Evolutionary conservation across 1,140 invertebrate species (phyloP), one percentile per base, ranked within the genome.

Genomic region (Sinonovacula constricta): DNA sequence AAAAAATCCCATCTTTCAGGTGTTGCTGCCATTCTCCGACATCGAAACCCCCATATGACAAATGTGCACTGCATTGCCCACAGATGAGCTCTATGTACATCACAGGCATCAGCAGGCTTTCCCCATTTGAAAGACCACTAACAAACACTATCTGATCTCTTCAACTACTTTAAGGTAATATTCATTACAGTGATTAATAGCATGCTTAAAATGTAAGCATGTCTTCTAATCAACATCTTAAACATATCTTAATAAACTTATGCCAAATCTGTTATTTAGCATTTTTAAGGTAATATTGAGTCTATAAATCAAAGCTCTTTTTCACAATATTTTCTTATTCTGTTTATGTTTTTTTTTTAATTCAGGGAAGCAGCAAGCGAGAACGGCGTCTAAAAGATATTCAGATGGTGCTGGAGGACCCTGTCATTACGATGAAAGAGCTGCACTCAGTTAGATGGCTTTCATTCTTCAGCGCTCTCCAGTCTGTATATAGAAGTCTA

Each of bases 101-200:
- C 60, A 12, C 70, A 81, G 31, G 79, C 79, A 34, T 70, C 79
- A 28, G 56, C 22, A 18, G 49, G 49, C 26, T 71, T 53, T 30
- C 24, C 67, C 10, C 12, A 10, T 1, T 15, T 79, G 15, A 51
- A 79, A 45, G 28, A 12, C 14, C 56, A 79, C 39, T 59, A 79
- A 31, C 51, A 79, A 54, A 65, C 39, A 12, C 15, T 79, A 22
- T 71, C 76, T 24, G 45, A 66, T 26, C 22, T 79, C 15, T 79
- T 65, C 53, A 65, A 71, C 56, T 79, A 79, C 33, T 79, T 79
- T 45, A 65, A 33, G 57, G 57, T 60, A 60, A n/a, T n/a, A n/a
- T n/a, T n/a, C n/a, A n/a, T n/a, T n/a, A n/a, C n/a, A n/a, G n/a
- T n/a, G n/a, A n/a, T n/a, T n/a, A n/a, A n/a, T n/a, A n/a, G n/a